Evolutionary conservation across 2,113 vertebrate species (phyloP).

Genomic region (Accipiter virgatus): DNA sequence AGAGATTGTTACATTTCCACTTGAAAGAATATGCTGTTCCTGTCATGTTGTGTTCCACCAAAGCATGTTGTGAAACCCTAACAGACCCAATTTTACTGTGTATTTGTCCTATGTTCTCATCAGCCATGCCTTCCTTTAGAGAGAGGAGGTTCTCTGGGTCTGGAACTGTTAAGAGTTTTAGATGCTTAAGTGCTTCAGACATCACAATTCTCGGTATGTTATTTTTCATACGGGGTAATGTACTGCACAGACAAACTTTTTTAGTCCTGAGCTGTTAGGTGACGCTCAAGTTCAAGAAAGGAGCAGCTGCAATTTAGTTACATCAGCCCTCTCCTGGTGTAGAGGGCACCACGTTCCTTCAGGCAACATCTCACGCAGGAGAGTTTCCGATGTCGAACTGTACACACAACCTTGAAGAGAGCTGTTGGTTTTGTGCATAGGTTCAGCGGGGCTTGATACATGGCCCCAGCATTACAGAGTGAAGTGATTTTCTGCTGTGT

Average conservation of each 20-base stretch:
- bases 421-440: neutral
- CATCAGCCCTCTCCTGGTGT: neutral
- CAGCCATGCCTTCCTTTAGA: neutral
- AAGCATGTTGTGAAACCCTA: neutral
- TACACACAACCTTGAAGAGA: neutral
- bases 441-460: neutral
- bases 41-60: neutral
- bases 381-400: fast-evolving
- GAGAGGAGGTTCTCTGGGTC: neutral
- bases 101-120: neutral
- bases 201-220: neutral
- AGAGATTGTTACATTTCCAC: neutral
- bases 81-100: neutral
- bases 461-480: neutral
- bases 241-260: neutral
- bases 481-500: neutral
- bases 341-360: neutral
- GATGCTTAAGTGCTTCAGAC: neutral
- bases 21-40: neutral
- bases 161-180: neutral
- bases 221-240: neutral
- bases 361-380: neutral
- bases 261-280: neutral
- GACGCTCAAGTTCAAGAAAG: neutral
- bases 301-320: neutral